Evolutionary conservation across 2,888 invertebrate genomes (phyloP), one percentile per base, ranked within the genome.

Genomic region (Orthosia incerta): DNA sequence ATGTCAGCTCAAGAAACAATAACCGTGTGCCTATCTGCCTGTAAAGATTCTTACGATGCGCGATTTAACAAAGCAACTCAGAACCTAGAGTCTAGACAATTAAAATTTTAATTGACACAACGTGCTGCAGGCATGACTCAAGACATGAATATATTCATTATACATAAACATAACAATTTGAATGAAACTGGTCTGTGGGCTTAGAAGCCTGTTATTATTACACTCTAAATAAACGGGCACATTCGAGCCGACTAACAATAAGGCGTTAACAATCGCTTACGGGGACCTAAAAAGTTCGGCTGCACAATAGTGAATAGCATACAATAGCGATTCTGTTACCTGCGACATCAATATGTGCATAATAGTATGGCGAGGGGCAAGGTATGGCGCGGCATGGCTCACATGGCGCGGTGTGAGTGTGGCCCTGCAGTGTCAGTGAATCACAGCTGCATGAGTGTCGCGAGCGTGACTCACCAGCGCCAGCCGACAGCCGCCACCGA

Each of bases 261-360:
- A 92, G 90, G 92, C 91, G 91, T 91, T 93, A 94, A 95, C 95
- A 95, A 95, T 95, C 91, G 93, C 90, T 91, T 91, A 91, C 85
- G 91, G 91, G 90, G 91, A 88, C 93, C 94, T 91, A 93, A 95
- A 95, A 95, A 94, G 93, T 95, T 94, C 81, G 91, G 89, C 91
- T 91, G 91, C 91, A 95, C 95, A 96, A 95, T 96, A 92, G 94
- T 88, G 93, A 92, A 93, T 92, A 92, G 94, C 93, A 95, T 92
- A 95, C 95, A 95, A 95, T 95, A 88, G 94, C 91, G 91, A 93
- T 94, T 95, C 92, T 89, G 94, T 95, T 95, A 95, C 94, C 94
- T 94, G 95, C 90, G 92, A 89, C 93, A 94, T 95, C 92, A 95
- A 91, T 95, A 95, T 94, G 95, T 95, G 94, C 95, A 95, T 95